phyloP scores from a whole-genome alignment of 2,888 invertebrate species.

The Aspidiotus rigidus region DNA sequence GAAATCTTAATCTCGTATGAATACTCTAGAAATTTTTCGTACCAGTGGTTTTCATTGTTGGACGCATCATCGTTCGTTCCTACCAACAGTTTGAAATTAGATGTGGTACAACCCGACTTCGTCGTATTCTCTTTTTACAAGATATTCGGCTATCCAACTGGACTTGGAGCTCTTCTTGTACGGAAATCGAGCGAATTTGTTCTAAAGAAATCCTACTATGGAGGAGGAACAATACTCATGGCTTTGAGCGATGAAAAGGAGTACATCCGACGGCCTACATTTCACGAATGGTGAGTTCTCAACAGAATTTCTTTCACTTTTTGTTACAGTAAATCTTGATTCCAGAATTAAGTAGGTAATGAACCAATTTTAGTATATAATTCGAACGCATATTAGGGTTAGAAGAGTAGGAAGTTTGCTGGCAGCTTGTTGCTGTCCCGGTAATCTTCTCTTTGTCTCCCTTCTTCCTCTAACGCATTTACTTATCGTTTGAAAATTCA shows the following conservation, averaged over 20 bases:
- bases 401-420: too few relatives aligned
- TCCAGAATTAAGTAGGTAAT: too few relatives aligned
- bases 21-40: background rate
- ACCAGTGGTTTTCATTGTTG: constrained; percentile 62
- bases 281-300: constrained; percentile 60
- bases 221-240: constrained; percentile 88
- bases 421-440: too few relatives aligned
- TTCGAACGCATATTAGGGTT: too few relatives aligned
- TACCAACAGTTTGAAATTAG: constrained; percentile 68
- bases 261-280: constrained; percentile 55
- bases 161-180: constrained; percentile 80
- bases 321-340: too few relatives aligned
- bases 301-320: too few relatives aligned
- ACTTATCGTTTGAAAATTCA: too few relatives aligned
- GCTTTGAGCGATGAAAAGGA: constrained; percentile 61
- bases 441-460: too few relatives aligned
- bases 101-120: constrained; percentile 69
- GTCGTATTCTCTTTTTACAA: constrained; percentile 91
- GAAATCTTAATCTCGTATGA: too few relatives aligned
- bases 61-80: constrained; percentile 79
- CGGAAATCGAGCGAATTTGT: constrained; percentile 56
- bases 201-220: constrained; percentile 69
- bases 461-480: too few relatives aligned
- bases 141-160: constrained; percentile 93
- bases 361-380: too few relatives aligned